These are phyloP conservation scores for Salminus brasiliensis DNA, from an alignment of 2,113 vertebrate species.

Conservation along the genomic window DNA sequence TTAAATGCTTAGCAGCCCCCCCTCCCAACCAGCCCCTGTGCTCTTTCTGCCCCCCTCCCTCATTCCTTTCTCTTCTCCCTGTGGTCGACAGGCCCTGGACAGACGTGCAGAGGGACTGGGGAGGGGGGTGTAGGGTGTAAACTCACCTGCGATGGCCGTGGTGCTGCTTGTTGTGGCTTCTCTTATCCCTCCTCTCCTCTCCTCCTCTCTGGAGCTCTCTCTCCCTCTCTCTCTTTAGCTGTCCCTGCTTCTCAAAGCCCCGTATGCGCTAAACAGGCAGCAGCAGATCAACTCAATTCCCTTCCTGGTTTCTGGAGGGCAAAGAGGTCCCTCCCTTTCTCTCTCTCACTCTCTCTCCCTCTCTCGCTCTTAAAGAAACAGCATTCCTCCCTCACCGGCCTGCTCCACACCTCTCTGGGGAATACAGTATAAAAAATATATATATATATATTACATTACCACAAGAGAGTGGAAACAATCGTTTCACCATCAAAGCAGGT, in stretches of 20 bases:
- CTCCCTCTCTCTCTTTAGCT: slow-evolving; percentile 69
- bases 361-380: slow-evolving; percentile 81
- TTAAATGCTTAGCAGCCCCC: slow-evolving; percentile 63
- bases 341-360: slow-evolving; percentile 70
- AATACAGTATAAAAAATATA: slow-evolving; percentile 66
- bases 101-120: slow-evolving; percentile 63
- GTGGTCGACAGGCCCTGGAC: slow-evolving; percentile 74
- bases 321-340: slow-evolving; percentile 88
- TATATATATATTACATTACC: slow-evolving; percentile 65
- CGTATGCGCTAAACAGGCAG: slow-evolving; percentile 83
- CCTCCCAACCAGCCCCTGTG: slow-evolving; percentile 39
- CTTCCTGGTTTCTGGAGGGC: slow-evolving; percentile 90
- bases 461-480: slow-evolving; percentile 39
- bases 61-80: slow-evolving; percentile 70
- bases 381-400: slow-evolving; percentile 62
- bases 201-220: slow-evolving; percentile 73
- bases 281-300: slow-evolving; percentile 86
- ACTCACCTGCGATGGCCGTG: slow-evolving; percentile 84
- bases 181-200: slow-evolving; percentile 76
- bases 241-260: slow-evolving; percentile 81
- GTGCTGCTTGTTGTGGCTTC: slow-evolving; percentile 80
- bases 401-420: slow-evolving; percentile 60
- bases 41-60: slow-evolving; percentile 70
- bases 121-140: slow-evolving; percentile 68
- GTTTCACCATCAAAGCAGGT: slow-evolving; percentile 6